Conservation (phyloP, 2,113 vertebrate genomes). For the Pterophyllum scalare region DNA sequence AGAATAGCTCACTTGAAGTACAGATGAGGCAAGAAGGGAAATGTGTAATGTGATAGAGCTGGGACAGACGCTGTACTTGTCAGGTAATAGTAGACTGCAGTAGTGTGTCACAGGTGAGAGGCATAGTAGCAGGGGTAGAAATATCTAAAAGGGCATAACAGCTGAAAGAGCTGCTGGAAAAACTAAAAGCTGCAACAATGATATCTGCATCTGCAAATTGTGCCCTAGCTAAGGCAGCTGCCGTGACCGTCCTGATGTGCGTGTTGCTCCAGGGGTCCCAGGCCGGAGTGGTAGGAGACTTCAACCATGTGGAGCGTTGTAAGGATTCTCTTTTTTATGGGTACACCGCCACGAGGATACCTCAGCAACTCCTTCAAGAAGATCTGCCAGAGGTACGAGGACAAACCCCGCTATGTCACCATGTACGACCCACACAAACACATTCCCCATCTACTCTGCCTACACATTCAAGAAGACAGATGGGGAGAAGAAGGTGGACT, state of each 20-base stretch:
- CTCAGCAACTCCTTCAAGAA: conserved; percentile 63
- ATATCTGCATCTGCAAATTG: background rate
- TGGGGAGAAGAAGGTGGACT: conserved; percentile 75
- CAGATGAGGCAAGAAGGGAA: conserved; percentile 33
- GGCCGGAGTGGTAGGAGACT: conserved; percentile 72
- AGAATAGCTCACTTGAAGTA: conserved; percentile 8
- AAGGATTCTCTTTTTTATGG: conserved; percentile 77
- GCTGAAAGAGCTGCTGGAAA: background rate
- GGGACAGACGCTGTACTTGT: conserved; percentile 15
- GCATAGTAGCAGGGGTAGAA: background rate
- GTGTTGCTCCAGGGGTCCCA: conserved; percentile 23
- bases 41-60: conserved; percentile 25
- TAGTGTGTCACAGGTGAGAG: background rate
- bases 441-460: conserved; percentile 77
- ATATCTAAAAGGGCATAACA: background rate
- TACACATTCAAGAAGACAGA: conserved; percentile 80
- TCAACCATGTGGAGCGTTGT: conserved; percentile 72
- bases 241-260: conserved; percentile 2
- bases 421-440: conserved; percentile 72
- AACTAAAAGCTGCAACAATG: conserved; percentile 37
- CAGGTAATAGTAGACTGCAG: conserved; percentile 1
- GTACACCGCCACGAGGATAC: conserved; percentile 76
- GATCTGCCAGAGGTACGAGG: conserved; percentile 76
- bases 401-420: conserved; percentile 72
- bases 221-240: background rate